Conservation (phyloP, 2,113 vertebrate genomes). For the Caranx melampygus region DNA sequence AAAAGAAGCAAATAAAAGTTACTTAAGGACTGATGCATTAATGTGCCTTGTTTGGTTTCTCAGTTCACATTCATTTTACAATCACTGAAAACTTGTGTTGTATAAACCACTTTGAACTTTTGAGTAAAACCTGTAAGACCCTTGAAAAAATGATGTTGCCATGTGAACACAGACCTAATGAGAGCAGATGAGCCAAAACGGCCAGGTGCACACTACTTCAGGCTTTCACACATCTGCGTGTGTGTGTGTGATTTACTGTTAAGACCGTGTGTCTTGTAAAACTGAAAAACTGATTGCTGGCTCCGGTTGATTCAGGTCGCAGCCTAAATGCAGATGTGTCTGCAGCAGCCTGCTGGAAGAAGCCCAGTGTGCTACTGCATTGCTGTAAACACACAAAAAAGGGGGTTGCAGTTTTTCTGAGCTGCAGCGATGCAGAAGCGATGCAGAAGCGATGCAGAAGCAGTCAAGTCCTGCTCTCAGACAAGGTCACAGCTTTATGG, state of each 20-base stretch:
- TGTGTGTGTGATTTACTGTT: background rate
- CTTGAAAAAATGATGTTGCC: slow-evolving; percentile 5
- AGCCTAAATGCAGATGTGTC: slow-evolving; percentile 48
- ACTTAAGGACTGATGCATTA: background rate
- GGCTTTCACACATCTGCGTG: background rate
- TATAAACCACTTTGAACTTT: background rate
- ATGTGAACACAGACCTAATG: slow-evolving; percentile 46
- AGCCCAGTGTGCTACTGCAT: slow-evolving; percentile 61
- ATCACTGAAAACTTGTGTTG: slow-evolving; percentile 16
- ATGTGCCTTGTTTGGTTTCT: slow-evolving; percentile 35
- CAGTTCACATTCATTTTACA: slow-evolving; percentile 13
- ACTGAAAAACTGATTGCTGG: background rate
- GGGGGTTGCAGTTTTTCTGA: slow-evolving; percentile 36
- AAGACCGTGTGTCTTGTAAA: background rate
- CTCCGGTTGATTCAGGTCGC: background rate
- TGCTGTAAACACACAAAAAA: slow-evolving; percentile 58
- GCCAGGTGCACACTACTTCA: slow-evolving; percentile 43
- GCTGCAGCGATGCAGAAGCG: slow-evolving; percentile 63
- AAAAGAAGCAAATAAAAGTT: slow-evolving; percentile 43
- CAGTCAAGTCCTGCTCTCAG: slow-evolving; percentile 39
- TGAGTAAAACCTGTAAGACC: slow-evolving; percentile 13
- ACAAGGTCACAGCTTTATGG: slow-evolving; percentile 43
- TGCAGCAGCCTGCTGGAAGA: slow-evolving; percentile 64
- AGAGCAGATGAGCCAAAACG: slow-evolving; percentile 37
- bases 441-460: slow-evolving; percentile 64